Percentiles rank a stretch among this genome's conserved stretches.
Conservation (phyloP, 2,113 vertebrate species). For the Rhegmatorhina hoffmannsi region DNA sequence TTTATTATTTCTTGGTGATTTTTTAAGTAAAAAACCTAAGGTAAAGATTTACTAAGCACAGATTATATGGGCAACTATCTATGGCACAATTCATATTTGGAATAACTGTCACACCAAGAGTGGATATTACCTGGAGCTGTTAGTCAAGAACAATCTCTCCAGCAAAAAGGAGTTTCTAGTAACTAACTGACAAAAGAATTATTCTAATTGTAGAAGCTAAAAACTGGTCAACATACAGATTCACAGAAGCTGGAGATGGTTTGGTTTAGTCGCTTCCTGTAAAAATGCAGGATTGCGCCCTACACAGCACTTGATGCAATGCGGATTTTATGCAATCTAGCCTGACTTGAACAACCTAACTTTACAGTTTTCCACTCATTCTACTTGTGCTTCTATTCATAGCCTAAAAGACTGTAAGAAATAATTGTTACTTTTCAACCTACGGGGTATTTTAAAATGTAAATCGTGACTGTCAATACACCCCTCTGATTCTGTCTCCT, state of each 20-base stretch:
- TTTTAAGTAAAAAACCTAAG: neutral
- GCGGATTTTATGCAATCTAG: neutral
- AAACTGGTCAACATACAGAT: neutral
- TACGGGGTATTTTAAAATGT: neutral
- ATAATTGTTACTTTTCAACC: neutral
- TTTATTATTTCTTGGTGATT: neutral
- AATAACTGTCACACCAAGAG: neutral
- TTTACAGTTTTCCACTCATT: neutral
- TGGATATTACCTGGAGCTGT: neutral
- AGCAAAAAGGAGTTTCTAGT: neutral
- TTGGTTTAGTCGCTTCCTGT: neutral
- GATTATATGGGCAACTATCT: fast-evolving
- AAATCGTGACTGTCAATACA: neutral
- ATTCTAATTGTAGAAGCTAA: neutral
- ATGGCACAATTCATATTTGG: neutral
- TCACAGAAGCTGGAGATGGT: neutral
- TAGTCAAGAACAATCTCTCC: neutral
- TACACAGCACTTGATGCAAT: neutral
- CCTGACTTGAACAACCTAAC: neutral
- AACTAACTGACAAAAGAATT: neutral
- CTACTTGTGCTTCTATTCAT: neutral
- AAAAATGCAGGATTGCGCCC: neutral
- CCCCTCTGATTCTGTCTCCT: neutral
- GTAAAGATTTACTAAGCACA: neutral
- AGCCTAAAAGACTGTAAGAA: neutral